phyloP scores from a whole-genome alignment of 2,113 vertebrate species.

The Entelurus aequoreus region DNA sequence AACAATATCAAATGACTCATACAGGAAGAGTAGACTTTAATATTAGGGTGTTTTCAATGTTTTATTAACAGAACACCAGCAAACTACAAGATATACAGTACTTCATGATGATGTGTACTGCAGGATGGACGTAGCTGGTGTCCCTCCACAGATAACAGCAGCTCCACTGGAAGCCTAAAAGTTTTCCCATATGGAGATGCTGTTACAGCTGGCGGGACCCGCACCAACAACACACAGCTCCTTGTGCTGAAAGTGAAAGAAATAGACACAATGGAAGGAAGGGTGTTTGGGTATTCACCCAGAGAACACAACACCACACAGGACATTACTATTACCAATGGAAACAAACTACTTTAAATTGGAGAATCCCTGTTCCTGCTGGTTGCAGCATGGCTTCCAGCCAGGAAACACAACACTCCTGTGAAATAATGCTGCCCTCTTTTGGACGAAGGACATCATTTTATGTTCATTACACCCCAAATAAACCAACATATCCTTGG shows the following conservation, averaged over 20 bases:
- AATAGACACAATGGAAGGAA: neutral
- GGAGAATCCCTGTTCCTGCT: neutral
- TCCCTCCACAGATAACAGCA: constrained; percentile 72
- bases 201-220: constrained; percentile 76
- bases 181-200: constrained; percentile 74
- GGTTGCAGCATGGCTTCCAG: neutral
- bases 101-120: neutral
- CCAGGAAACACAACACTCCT: neutral
- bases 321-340: neutral
- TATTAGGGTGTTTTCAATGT: neutral
- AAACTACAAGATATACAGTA: neutral
- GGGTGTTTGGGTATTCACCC: neutral
- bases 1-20: neutral
- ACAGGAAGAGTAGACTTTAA: neutral
- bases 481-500: constrained; percentile 33
- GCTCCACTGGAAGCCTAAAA: constrained; percentile 70
- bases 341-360: neutral
- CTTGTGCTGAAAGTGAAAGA: constrained; percentile 1
- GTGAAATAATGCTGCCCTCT: constrained; percentile 45
- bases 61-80: neutral
- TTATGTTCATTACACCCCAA: constrained; percentile 10
- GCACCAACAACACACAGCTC: constrained; percentile 37
- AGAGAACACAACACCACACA: neutral
- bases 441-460: constrained; percentile 29
- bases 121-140: constrained; percentile 33